Conservation (phyloP, 2,113 vertebrate species). For the Gymnorhina tibicen region DNA sequence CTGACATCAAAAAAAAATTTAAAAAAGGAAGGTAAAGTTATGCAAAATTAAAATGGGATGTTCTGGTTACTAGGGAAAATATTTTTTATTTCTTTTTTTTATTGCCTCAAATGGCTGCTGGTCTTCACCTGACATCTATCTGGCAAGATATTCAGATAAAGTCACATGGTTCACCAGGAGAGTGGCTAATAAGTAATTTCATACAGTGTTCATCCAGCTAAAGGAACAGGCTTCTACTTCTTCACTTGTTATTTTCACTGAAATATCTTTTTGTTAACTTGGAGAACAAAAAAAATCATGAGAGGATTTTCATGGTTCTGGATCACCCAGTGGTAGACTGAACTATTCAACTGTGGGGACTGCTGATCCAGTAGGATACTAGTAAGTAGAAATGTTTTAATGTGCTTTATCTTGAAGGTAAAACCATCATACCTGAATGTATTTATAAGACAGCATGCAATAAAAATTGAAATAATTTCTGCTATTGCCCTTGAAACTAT, state of each 20-base stretch:
- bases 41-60: not conserved
- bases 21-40: not conserved
- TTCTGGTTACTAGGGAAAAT: accelerated
- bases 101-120: not conserved
- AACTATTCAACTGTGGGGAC: not conserved
- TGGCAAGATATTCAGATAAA: not conserved
- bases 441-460: not conserved
- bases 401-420: not conserved
- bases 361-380: not conserved
- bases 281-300: not conserved
- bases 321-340: not conserved
- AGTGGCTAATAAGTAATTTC: not conserved
- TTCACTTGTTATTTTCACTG: not conserved
- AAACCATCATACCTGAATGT: not conserved
- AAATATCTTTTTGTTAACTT: not conserved
- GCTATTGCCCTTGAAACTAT: not conserved
- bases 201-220: not conserved
- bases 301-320: not conserved
- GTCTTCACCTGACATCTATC: not conserved
- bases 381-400: not conserved
- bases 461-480: not conserved
- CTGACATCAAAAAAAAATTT: not conserved
- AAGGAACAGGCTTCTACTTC: not conserved
- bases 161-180: not conserved
- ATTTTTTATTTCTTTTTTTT: not conserved